These are phyloP conservation scores for Parnassius glacialis DNA, from an alignment of 2,888 invertebrate species.

Conservation along the genomic window DNA sequence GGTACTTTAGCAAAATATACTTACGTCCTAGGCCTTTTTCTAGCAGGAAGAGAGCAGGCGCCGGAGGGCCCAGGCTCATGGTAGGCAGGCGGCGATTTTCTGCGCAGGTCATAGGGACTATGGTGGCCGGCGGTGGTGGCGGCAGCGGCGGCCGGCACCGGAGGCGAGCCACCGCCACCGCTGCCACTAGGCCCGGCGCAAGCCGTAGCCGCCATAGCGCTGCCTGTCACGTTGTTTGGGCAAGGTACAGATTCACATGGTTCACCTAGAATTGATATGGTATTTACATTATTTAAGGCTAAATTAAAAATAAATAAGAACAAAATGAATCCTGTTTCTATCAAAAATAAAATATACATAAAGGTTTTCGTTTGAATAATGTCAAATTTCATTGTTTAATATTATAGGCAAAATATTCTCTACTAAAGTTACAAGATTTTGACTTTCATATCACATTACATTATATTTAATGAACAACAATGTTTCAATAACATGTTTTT, in stretches of 20 bases:
- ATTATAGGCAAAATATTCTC: no score
- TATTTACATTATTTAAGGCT: constrained; percentile 9
- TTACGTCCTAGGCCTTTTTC: constrained; percentile 89
- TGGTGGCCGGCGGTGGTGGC: constrained; percentile 90
- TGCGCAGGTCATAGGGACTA: constrained; percentile 93
- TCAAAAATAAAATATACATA: no score
- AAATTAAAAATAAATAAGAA: constrained; percentile 4
- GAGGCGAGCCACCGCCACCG: constrained; percentile 74
- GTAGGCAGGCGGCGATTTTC: constrained; percentile 89
- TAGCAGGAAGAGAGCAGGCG: constrained; percentile 87
- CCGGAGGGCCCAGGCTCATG: constrained; percentile 85
- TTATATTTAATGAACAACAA: no score
- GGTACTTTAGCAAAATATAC: constrained; percentile 33
- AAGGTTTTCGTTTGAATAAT: no score
- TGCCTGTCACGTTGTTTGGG: constrained; percentile 82
- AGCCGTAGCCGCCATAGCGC: constrained; percentile 75
- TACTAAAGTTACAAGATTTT: no score
- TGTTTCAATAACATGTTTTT: no score
- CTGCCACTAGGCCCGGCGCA: constrained; percentile 76
- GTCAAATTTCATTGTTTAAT: no score
- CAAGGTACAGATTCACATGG: constrained; percentile 90
- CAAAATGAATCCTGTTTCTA: no score
- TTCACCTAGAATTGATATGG: constrained; percentile 78
- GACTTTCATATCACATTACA: no score
- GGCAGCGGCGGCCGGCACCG: constrained; percentile 78